Percentiles rank a stretch among this genome's conserved stretches.
Conservation (phyloP, 1,140 invertebrate species). For the Camponotus pennsylvanicus region DNA sequence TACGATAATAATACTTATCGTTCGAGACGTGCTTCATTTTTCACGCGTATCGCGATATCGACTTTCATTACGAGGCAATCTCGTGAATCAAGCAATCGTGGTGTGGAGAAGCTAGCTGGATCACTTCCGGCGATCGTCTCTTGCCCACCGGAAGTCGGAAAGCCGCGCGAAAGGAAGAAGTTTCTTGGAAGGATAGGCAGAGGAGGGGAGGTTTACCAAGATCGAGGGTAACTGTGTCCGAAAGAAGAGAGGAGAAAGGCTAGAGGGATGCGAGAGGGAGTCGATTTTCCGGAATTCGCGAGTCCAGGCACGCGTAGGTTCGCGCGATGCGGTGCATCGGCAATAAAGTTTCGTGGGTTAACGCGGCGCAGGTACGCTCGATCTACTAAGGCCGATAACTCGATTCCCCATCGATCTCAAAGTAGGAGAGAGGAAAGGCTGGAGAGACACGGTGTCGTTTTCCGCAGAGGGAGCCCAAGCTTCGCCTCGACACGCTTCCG, state of each 20-base stretch:
- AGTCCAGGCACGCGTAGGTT: slow-evolving; percentile 55
- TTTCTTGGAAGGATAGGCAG: slow-evolving; percentile 3
- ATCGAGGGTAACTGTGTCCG: background rate
- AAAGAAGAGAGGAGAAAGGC: background rate
- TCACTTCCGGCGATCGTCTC: slow-evolving; percentile 43
- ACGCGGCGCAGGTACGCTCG: slow-evolving; percentile 58
- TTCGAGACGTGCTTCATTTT: slow-evolving; percentile 1
- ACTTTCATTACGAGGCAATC: background rate
- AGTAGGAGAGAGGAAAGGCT: background rate
- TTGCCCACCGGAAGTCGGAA: slow-evolving; percentile 42
- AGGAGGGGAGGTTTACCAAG: slow-evolving; percentile 19
- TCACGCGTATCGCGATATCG: slow-evolving; percentile 27
- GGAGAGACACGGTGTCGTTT: slow-evolving; percentile 52
- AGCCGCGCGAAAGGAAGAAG: slow-evolving; percentile 38
- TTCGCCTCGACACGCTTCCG: slow-evolving; percentile 20
- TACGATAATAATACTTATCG: background rate
- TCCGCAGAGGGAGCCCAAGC: slow-evolving; percentile 11
- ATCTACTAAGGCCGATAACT: slow-evolving; percentile 61
- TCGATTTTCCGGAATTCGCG: slow-evolving; percentile 55
- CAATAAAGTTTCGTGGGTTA: slow-evolving; percentile 59
- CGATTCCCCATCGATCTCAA: slow-evolving; percentile 53
- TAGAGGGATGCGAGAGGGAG: background rate
- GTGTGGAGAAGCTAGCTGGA: slow-evolving; percentile 17
- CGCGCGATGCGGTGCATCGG: slow-evolving; percentile 53
- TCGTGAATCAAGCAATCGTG: slow-evolving; percentile 17